Base-by-base conservation (phyloP, 2,888 invertebrate species). In the Labia minor region DNA sequence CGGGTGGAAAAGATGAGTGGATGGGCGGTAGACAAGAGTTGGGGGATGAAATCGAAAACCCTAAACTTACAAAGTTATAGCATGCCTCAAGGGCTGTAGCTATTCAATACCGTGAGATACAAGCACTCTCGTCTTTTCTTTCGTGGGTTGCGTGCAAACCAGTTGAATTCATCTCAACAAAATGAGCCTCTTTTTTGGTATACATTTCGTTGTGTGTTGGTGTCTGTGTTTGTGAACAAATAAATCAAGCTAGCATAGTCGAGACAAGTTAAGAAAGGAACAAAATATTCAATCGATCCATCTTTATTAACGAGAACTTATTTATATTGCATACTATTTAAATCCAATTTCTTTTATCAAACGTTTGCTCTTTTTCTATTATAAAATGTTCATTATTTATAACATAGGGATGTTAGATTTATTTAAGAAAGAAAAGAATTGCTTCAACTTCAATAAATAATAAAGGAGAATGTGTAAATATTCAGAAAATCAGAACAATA, bases 41-140 rank as follows among this genome's bases (percentile, higher is more conserved):
- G 49, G 49, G 49, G 16, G 49, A 49, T 11, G 49, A 49, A 49
- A 49, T 49, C 49, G 49, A 49, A 49, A 49, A 49, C 49, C 49
- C 49, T 49, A 49, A 49, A 49, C 49, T 49, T 49, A 49, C 49
- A 49, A 49, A 49, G 49, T 49, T 49, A 49, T 49, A 49, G 49
- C 49, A 49, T n/a, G 49, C 49, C 49, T 49, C 49, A 16, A 49
- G 49, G 49, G 49, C 49, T 49, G n/a, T n/a, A 49, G 49, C 49
- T 49, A 49, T 49, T 49, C 49, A 49, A 49, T 49, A 49, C 49
- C 49, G 49, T 49, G 49, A 49, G 49, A 49, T 49, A 49, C 49
- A 49, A 49, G n/a, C 49, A 16, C 49, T 49, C 16, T 49, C 49
- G 14, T 49, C 16, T 16, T 49, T 49, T 49, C 49, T 49, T 49